Evolutionary conservation across 2,888 invertebrate genomes (phyloP), one percentile per base, ranked within the genome.

Genomic region (Agrotis puta): DNA sequence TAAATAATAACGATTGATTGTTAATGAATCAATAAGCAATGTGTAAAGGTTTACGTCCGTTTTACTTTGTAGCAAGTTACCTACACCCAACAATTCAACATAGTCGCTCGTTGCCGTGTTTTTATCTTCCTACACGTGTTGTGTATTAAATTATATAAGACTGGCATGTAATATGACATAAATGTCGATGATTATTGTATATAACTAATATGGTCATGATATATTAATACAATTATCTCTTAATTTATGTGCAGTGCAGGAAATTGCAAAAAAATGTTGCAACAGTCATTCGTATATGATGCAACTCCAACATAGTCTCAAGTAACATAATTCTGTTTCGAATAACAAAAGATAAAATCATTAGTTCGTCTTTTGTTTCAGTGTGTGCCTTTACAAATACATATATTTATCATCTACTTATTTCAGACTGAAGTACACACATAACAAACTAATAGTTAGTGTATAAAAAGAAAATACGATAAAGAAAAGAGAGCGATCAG

Each of bases 81-180:
- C 64, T 74, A 73, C 64, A 63, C 43, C 18, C 27, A 77, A 77
- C 70, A 77, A 74, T 79, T 75, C 64, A 62, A 79, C 79, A 77
- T 67, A 78, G 80, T 77, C 75, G 59, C 57, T 59, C 39, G 75
- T 83, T 87, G 86, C 85, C 85, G 82, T 79, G 76, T 81, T 82
- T 77, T 73, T 81, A 78, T 74, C 82, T 59, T 71, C 65, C 57
- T 84, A 87, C 87, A 87, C 87, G 87, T 85, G 86, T 82, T 75
- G 39, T 74, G 43, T 74, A 64, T 53, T 74, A 66, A 66, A 82
- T 85, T 83, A 84, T 81, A 81, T 83, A 83, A 83, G 73, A 83
- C 75, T 72, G 63, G 59, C 58, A 68, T 64, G 77, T 77, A 74
- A 58, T 70, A 50, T 68, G 68, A 78, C 39, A 39, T 39, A 27